Percentiles rank a stretch among this genome's conserved stretches.
phyloP scores from a whole-genome alignment of 2,113 vertebrate genomes.

The Bostrychus sinensis region DNA sequence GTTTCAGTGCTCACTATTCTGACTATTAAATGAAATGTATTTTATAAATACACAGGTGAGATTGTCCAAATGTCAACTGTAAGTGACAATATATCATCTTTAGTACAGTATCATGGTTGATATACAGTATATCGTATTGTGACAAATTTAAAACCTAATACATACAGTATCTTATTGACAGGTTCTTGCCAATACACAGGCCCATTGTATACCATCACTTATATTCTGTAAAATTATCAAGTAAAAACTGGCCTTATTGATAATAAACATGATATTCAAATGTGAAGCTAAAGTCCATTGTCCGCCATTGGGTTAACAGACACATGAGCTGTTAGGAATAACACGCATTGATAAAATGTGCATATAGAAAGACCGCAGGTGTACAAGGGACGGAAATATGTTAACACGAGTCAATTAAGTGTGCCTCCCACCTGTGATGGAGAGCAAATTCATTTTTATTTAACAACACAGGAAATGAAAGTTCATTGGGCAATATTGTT shows the following conservation, averaged over 20 bases:
- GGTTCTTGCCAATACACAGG: no score
- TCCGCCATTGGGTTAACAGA: constrained; percentile 38
- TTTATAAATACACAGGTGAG: no score
- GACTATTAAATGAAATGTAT: no score
- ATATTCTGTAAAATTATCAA: no score
- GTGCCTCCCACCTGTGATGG: constrained; percentile 77
- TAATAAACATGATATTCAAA: neutral
- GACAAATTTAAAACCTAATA: no score
- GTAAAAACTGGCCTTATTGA: neutral
- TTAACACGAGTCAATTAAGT: constrained; percentile 79
- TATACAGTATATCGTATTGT: no score
- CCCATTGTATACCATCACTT: no score
- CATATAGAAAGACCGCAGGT: constrained; percentile 73
- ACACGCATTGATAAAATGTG: constrained; percentile 59
- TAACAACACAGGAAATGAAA: constrained; percentile 78
- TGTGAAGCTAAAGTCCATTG: constrained; percentile 33
- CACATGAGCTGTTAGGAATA: constrained; percentile 45
- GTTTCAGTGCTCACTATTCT: no score
- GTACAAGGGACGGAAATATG: constrained; percentile 63
- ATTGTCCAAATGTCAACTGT: no score
- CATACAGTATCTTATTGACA: no score
- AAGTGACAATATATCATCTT: no score
- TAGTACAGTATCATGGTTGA: no score
- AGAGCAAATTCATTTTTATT: constrained; percentile 77
- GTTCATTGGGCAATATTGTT: constrained; percentile 79